These are phyloP conservation scores for Styela clava DNA, from an alignment of 23 tunicate species.

Conservation along the genomic window DNA sequence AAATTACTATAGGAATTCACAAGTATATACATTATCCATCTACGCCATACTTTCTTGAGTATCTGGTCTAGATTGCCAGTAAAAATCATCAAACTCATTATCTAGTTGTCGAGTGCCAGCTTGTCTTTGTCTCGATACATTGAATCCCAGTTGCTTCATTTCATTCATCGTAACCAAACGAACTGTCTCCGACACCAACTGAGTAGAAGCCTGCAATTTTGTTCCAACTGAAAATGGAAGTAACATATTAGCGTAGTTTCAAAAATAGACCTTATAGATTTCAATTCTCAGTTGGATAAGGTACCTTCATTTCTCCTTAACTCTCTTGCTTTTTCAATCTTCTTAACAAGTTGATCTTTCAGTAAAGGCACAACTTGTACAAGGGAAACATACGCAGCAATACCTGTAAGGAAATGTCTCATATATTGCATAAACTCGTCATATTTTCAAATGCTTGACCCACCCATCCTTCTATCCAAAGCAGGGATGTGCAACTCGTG, in stretches of 20 bases:
- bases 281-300: too few relatives aligned
- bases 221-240: slow-evolving; percentile 23
- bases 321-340: slow-evolving; percentile 39
- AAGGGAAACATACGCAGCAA: slow-evolving; percentile 53
- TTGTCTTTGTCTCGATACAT: slow-evolving; percentile 66
- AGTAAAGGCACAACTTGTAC: slow-evolving; percentile 65
- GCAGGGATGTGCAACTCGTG: too few relatives aligned
- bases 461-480: not conserved
- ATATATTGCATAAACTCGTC: not conserved
- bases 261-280: too few relatives aligned
- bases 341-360: slow-evolving; percentile 43
- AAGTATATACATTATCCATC: too few relatives aligned
- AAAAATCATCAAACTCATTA: slow-evolving; percentile 54
- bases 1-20: too few relatives aligned
- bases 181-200: slow-evolving; percentile 43
- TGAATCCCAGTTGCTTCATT: slow-evolving; percentile 65
- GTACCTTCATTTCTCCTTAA: slow-evolving; percentile 38
- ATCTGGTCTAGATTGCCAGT: slow-evolving; percentile 77
- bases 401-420: slow-evolving; percentile 29
- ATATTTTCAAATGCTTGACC: not conserved
- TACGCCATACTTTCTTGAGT: slow-evolving; percentile 41
- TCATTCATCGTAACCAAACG: slow-evolving; percentile 43
- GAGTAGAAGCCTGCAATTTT: slow-evolving; percentile 42
- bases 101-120: slow-evolving; percentile 69
- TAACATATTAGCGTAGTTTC: too few relatives aligned